These are phyloP conservation scores for Cerceris rybyensis DNA, from an alignment of 2,888 invertebrate genomes.

Conservation along the genomic window DNA sequence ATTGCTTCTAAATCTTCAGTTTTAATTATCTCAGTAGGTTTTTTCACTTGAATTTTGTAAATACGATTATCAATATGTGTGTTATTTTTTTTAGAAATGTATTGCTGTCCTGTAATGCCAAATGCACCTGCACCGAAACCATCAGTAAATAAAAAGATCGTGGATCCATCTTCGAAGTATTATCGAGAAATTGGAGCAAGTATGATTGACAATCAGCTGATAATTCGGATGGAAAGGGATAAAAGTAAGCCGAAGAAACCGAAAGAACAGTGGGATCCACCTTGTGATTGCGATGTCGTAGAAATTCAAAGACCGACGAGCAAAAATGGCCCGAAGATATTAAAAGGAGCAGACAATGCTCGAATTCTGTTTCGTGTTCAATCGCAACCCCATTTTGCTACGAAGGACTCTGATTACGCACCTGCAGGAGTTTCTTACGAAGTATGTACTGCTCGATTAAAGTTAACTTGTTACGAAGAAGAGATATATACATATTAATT, in stretches of 20 bases:
- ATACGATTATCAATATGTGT: not conserved
- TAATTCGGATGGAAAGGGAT: slow-evolving; percentile 86
- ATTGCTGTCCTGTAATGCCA: slow-evolving; percentile 40
- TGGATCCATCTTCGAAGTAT: slow-evolving; percentile 70
- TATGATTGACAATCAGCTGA: slow-evolving; percentile 86
- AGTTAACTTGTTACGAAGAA: not conserved
- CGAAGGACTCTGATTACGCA: slow-evolving; percentile 59
- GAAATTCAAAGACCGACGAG: slow-evolving; percentile 74
- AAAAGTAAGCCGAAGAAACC: slow-evolving; percentile 77
- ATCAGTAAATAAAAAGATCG: not conserved
- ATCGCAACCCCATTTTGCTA: slow-evolving; percentile 59
- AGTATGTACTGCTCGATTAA: not conserved
- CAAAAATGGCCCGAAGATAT: slow-evolving; percentile 72
- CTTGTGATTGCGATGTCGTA: slow-evolving; percentile 74
- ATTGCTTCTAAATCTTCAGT: not conserved
- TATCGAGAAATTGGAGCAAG: slow-evolving; percentile 87
- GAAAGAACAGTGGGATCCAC: slow-evolving; percentile 72
- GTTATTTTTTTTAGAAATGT: slow-evolving; percentile 24
- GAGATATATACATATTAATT: not conserved
- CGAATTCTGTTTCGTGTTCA: slow-evolving; percentile 75
- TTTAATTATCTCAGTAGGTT: not conserved
- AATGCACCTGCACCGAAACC: not conserved
- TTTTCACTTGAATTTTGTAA: not conserved
- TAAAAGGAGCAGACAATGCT: slow-evolving; percentile 73
- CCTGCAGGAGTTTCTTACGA: slow-evolving; percentile 66